Percentiles rank a stretch among this genome's conserved stretches.
Evolutionary conservation across 2,888 invertebrate species (phyloP).

Genomic region (Amorpha juglandis): DNA sequence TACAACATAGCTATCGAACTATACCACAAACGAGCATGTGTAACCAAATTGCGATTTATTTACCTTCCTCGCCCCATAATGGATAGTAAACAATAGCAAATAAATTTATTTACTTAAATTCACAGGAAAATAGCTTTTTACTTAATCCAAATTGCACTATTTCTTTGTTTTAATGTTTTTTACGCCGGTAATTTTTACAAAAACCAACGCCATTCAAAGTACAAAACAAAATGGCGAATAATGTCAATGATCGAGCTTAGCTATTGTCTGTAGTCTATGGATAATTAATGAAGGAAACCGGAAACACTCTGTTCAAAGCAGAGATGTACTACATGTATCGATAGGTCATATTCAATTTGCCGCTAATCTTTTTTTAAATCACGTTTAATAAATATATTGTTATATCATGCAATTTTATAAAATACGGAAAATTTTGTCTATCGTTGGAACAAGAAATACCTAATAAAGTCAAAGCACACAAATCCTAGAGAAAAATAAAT

Average conservation of each 20-base stretch:
- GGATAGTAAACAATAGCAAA: slow-evolving; percentile 25
- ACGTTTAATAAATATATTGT: too few relatives aligned
- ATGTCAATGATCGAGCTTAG: not conserved
- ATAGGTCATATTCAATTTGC: too few relatives aligned
- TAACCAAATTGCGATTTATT: slow-evolving; percentile 34
- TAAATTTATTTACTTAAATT: slow-evolving; percentile 2
- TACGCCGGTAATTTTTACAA: slow-evolving; percentile 22
- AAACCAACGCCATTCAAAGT: slow-evolving; percentile 40
- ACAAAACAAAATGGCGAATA: slow-evolving; percentile 50
- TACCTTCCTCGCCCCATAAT: slow-evolving; percentile 77
- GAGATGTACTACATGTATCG: too few relatives aligned
- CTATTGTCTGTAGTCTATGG: too few relatives aligned
- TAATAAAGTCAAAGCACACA: too few relatives aligned
- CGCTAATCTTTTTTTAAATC: too few relatives aligned
- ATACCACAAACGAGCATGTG: slow-evolving; percentile 15
- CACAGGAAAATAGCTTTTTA: not conserved
- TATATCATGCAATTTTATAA: too few relatives aligned
- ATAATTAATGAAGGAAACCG: not conserved
- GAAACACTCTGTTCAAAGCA: not conserved
- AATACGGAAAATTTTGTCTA: too few relatives aligned
- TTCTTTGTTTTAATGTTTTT: slow-evolving; percentile 26
- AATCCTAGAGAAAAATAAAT: too few relatives aligned
- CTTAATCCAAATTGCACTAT: not conserved
- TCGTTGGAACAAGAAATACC: too few relatives aligned
- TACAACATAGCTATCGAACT: not conserved